Evolutionary conservation across 2,888 invertebrate species (phyloP).

Genomic region (Frankliniella intonsa): DNA sequence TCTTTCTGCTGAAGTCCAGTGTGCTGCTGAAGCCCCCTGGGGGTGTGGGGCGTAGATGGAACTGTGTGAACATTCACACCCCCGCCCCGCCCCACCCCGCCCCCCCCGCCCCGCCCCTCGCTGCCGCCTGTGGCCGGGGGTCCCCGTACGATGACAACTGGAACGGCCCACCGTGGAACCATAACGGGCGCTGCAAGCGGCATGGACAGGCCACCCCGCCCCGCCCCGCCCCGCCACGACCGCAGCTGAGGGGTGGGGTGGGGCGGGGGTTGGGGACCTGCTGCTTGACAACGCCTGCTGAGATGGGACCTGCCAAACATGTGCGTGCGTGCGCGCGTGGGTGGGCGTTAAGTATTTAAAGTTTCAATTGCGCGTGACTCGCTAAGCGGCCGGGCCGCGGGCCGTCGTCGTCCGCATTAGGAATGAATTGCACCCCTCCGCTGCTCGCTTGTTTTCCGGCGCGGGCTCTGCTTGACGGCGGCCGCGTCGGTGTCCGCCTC

Average conservation of each 20-base stretch:
- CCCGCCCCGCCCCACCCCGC: neutral
- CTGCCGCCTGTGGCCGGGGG: neutral
- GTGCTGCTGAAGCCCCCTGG: no score
- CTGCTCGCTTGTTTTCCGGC: neutral
- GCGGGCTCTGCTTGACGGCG: neutral
- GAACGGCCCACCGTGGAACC: constrained; percentile 23
- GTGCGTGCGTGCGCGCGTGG: neutral
- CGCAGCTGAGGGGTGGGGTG: neutral
- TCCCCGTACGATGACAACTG: constrained; percentile 24
- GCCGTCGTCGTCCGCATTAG: neutral
- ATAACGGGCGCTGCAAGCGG: constrained; percentile 23
- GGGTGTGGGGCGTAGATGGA: no score
- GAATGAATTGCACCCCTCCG: neutral
- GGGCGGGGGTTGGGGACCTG: neutral
- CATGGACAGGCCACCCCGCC: neutral
- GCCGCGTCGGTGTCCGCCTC: neutral
- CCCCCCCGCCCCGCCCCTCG: neutral
- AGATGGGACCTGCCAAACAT: constrained; percentile 16
- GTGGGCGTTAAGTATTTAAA: constrained; percentile 7
- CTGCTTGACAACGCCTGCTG: constrained; percentile 11
- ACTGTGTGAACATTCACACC: constrained; percentile 6
- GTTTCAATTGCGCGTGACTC: constrained; percentile 9
- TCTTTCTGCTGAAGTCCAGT: no score
- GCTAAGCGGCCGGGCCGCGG: neutral
- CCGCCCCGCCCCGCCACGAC: no score